A percentile compares a stretch with the other conserved stretches of the same genome.
Evolutionary conservation across 2,888 invertebrate species (phyloP).

Genomic region (Clepsis dumicolana): DNA sequence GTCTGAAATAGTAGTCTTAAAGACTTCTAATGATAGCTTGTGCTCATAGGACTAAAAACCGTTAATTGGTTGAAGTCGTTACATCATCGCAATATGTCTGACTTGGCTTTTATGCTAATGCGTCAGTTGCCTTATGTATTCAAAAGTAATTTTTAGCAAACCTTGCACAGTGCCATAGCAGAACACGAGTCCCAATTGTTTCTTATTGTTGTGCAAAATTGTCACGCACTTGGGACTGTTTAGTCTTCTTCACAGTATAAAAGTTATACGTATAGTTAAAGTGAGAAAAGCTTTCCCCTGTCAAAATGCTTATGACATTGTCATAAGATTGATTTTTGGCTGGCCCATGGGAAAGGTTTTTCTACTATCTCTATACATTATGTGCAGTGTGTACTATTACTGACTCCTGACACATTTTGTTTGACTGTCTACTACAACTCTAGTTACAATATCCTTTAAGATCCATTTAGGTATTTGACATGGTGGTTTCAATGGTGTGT

Average conservation of each 20-base stretch:
- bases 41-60: constrained; percentile 40
- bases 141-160: background rate
- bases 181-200: constrained; percentile 61
- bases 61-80: constrained; percentile 21
- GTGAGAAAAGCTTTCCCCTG: too few relatives aligned
- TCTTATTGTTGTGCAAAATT: constrained; percentile 70
- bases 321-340: too few relatives aligned
- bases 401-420: constrained; percentile 2
- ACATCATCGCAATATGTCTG: constrained; percentile 16
- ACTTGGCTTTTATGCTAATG: background rate
- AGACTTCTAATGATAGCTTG: constrained; percentile 55
- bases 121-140: background rate
- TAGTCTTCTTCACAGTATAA: constrained; percentile 5
- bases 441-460: too few relatives aligned
- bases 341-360: too few relatives aligned
- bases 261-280: background rate
- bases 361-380: too few relatives aligned
- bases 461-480: too few relatives aligned
- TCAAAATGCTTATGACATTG: too few relatives aligned
- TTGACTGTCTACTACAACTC: background rate
- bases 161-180: constrained; percentile 8
- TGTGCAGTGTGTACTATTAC: background rate
- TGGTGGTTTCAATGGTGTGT: too few relatives aligned
- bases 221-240: constrained; percentile 57
- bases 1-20: constrained; percentile 56